Evolutionary conservation across 2,888 invertebrate genomes (phyloP), one percentile per base, ranked within the genome.

Genomic region (Athalia rosae): DNA sequence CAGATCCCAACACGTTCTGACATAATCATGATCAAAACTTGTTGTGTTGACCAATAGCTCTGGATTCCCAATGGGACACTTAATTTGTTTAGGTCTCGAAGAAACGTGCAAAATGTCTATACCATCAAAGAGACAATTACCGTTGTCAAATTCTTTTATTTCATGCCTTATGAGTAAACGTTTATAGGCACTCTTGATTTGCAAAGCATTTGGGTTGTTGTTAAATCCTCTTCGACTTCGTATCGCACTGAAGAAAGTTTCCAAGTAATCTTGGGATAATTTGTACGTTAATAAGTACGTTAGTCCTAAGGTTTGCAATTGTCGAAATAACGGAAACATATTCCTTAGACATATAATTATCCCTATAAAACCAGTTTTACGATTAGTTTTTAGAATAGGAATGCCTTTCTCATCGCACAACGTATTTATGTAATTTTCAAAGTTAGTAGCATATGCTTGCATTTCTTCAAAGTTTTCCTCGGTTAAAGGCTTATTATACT

Each of bases 141-240:
- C n/a, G n/a, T n/a, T n/a, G n/a, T n/a, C n/a, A n/a, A n/a, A n/a
- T n/a, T n/a, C n/a, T n/a, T n/a, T n/a, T n/a, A n/a, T n/a, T n/a
- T n/a, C n/a, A n/a, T n/a, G n/a, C n/a, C n/a, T n/a, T n/a, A n/a
- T n/a, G n/a, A n/a, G n/a, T n/a, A n/a, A n/a, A n/a, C n/a, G n/a
- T n/a, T n/a, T n/a, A n/a, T n/a, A n/a, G n/a, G n/a, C n/a, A n/a
- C n/a, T n/a, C n/a, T n/a, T n/a, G n/a, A n/a, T n/a, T n/a, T n/a
- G n/a, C n/a, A n/a, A n/a, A n/a, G n/a, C n/a, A n/a, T n/a, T n/a
- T n/a, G n/a, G n/a, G n/a, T n/a, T n/a, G 73, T 79, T 81, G 53
- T 81, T 82, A 53, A 78, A 80, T 45, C 81, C 80, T 64, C 80
- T 79, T 76, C 78, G 78, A 76, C 80, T 79, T 77, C 80, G 47